These are phyloP conservation scores for Onchidella celtica DNA, from an alignment of 2,888 invertebrate genomes.

Conservation along the genomic window DNA sequence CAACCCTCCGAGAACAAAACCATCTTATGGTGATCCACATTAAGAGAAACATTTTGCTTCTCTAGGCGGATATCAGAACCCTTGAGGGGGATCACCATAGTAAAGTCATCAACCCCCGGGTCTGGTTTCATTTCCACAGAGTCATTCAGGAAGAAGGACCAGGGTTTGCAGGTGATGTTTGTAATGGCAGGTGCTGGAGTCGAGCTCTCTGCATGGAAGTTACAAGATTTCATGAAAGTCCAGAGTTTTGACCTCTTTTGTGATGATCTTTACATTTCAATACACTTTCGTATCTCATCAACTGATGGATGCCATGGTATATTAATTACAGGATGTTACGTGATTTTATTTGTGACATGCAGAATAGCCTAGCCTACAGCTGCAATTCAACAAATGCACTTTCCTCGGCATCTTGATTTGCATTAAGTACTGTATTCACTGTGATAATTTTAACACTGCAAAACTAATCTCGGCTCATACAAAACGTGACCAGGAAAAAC, in stretches of 20 bases:
- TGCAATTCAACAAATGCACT: not conserved
- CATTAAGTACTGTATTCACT: no score
- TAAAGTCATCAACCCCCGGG: not conserved
- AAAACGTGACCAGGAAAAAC: no score
- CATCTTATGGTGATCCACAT: not conserved
- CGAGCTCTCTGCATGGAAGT: not conserved
- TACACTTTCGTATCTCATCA: no score
- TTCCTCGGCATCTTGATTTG: not conserved
- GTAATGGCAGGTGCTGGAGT: not conserved
- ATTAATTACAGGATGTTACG: no score
- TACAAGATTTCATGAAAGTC: not conserved
- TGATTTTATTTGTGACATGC: no score
- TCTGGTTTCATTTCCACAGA: conserved; percentile 35
- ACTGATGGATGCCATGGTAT: no score
- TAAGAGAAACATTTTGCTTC: no score
- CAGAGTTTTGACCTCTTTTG: no score
- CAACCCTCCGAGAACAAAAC: conserved; percentile 52
- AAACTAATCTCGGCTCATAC: no score
- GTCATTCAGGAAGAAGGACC: conserved; percentile 45
- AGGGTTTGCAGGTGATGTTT: conserved; percentile 29
- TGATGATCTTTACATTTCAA: no score
- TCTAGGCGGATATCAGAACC: not conserved
- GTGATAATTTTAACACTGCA: no score
- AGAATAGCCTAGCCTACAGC: no score
- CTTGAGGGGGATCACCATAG: not conserved